phyloP scores from a whole-genome alignment of 2,113 vertebrate species.

The Danio rerio region DNA sequence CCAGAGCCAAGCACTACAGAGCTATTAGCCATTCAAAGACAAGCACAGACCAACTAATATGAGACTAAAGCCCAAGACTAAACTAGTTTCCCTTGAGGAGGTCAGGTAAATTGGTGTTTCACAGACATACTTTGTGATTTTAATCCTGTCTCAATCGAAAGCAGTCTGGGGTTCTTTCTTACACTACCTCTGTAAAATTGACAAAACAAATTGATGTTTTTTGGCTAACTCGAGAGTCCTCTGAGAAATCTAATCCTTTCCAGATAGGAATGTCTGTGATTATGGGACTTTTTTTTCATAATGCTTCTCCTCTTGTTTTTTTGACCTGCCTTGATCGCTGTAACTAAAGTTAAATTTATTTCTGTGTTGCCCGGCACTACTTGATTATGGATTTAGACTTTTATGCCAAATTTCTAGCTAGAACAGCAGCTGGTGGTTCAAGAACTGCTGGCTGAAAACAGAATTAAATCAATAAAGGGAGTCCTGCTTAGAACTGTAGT shows the following conservation, averaged over 20 bases:
- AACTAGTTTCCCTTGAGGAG: slow-evolving; percentile 1
- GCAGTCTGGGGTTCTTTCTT: background rate
- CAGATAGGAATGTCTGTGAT: background rate
- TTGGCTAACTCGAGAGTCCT: background rate
- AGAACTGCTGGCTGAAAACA: background rate
- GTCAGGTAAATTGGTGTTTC: background rate
- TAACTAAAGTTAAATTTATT: background rate
- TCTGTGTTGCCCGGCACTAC: background rate
- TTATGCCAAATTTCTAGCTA: background rate
- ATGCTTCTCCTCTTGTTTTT: no score
- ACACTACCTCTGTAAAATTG: background rate
- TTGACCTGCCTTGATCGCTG: background rate
- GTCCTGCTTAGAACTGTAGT: background rate
- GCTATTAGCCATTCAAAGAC: background rate
- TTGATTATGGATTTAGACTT: background rate
- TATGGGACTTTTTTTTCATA: background rate
- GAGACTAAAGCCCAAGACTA: slow-evolving; percentile 1
- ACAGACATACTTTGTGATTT: slow-evolving; percentile 6
- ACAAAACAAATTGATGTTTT: background rate
- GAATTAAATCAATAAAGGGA: background rate
- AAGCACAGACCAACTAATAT: background rate
- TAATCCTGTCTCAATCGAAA: background rate
- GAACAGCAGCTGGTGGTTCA: background rate
- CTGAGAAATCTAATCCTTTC: background rate
- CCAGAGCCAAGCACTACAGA: background rate